These are phyloP conservation scores for Phorcus lineatus DNA, from an alignment of 2,888 invertebrate genomes.

Conservation along the genomic window DNA sequence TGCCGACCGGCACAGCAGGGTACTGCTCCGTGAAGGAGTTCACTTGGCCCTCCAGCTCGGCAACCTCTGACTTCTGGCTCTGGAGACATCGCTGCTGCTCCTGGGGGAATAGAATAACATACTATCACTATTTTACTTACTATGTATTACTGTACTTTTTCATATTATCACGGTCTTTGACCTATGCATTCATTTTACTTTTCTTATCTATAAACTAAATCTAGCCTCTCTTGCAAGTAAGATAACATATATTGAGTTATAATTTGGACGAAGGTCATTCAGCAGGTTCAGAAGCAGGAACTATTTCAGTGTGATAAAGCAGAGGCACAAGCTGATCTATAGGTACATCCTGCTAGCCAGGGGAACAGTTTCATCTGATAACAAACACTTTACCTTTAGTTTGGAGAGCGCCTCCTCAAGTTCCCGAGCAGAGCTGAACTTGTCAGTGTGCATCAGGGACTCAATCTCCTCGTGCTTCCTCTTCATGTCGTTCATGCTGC, in stretches of 20 bases:
- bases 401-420: constrained; percentile 39
- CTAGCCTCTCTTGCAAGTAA: no score
- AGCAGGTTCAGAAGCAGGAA: no score
- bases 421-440: constrained; percentile 48
- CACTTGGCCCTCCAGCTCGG: constrained; percentile 35
- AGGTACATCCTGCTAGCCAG: no score
- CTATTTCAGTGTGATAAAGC: no score
- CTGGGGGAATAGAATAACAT: constrained; percentile 27
- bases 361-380: no score
- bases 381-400: constrained; percentile 40
- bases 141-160: not conserved
- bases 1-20: constrained; percentile 33
- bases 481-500: constrained; percentile 43
- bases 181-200: no score
- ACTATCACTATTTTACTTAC: not conserved
- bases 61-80: constrained; percentile 40
- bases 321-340: no score
- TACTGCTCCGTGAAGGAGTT: constrained; percentile 30
- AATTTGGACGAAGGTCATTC: no score
- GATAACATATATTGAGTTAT: no score
- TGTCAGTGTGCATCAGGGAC: constrained; percentile 34
- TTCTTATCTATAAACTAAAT: no score
- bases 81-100: constrained; percentile 46
- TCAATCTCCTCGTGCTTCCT: constrained; percentile 32
- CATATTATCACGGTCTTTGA: no score